Conservation (phyloP, 2,113 vertebrate genomes). For the Caranx ignobilis region DNA sequence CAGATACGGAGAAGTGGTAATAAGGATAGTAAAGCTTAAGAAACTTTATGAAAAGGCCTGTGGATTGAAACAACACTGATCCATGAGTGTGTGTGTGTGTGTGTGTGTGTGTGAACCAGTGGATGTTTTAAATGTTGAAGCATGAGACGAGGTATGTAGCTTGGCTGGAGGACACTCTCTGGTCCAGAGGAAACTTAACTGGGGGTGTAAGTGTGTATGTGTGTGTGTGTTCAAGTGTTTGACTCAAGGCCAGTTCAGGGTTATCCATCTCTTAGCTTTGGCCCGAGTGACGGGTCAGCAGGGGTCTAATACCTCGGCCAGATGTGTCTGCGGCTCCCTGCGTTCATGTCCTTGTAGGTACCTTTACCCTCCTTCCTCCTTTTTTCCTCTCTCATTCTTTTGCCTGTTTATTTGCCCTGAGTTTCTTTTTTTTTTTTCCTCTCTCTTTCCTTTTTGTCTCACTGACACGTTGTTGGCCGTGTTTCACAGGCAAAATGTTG, state of each 20-base stretch:
- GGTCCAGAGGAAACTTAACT: not conserved
- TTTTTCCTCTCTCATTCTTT: not conserved
- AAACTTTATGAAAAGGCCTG: slow-evolving; percentile 24
- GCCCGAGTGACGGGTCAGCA: slow-evolving; percentile 39
- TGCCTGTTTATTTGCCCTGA: slow-evolving; percentile 3
- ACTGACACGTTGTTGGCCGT: slow-evolving; percentile 1
- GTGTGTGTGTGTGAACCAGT: not conserved
- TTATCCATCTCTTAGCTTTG: slow-evolving; percentile 60
- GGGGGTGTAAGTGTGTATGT: slow-evolving; percentile 34
- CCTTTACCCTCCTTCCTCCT: slow-evolving; percentile 30
- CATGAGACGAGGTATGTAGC: slow-evolving; percentile 11
- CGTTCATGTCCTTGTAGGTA: slow-evolving; percentile 29
- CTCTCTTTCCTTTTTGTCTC: not conserved
- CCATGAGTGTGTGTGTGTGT: not conserved
- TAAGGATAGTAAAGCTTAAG: slow-evolving; percentile 30
- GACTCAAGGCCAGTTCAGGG: slow-evolving; percentile 33
- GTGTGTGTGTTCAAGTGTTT: slow-evolving; percentile 48
- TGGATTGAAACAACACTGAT: slow-evolving; percentile 12
- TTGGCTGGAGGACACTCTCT: not conserved
- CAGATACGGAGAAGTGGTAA: slow-evolving; percentile 28
- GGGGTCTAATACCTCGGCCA: slow-evolving; percentile 68
- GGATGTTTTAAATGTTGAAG: slow-evolving; percentile 1
- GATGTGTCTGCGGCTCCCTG: slow-evolving; percentile 49
- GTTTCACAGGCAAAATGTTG: not conserved
- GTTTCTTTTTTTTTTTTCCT: not conserved